Evolutionary conservation across 2,797 vertebrate genomes (phyloP).

Genomic region (Labroides dimidiatus): DNA sequence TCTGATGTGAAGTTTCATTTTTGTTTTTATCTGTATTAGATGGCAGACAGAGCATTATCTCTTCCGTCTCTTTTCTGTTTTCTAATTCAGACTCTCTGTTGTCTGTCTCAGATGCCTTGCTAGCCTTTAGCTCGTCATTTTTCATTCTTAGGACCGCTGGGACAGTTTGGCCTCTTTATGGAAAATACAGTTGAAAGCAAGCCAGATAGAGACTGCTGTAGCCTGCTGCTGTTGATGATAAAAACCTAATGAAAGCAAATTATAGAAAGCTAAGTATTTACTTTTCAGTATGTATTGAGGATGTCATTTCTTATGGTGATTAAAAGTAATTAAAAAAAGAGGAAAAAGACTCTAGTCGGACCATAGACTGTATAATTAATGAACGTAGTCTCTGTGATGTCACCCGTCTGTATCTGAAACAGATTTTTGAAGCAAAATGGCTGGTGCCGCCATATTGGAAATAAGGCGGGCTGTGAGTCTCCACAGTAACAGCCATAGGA

Average conservation of each 20-base stretch:
- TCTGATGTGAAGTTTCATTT: conserved; percentile 47
- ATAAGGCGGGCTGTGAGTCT: too few relatives aligned
- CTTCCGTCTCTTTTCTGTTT: conserved; percentile 40
- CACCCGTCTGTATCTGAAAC: too few relatives aligned
- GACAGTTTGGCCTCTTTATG: conserved; percentile 20
- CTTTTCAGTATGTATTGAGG: too few relatives aligned
- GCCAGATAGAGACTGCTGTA: conserved; percentile 2
- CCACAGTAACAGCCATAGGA: too few relatives aligned
- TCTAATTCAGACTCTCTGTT: conserved; percentile 37
- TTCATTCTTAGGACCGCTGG: neutral
- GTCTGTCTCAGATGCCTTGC: conserved; percentile 46
- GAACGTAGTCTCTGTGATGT: too few relatives aligned
- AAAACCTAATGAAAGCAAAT: conserved; percentile 29
- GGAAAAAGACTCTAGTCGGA: too few relatives aligned
- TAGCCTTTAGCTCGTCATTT: conserved; percentile 29
- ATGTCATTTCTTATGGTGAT: too few relatives aligned
- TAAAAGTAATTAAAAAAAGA: too few relatives aligned
- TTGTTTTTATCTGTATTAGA: conserved; percentile 36
- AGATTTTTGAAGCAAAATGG: too few relatives aligned
- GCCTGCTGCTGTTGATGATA: conserved; percentile 21
- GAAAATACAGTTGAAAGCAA: neutral
- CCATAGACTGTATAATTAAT: too few relatives aligned
- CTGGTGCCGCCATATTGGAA: too few relatives aligned
- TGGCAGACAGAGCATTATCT: conserved; percentile 36
- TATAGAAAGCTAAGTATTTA: conserved; percentile 13